Conservation (phyloP, 2,888 invertebrate genomes). For the Calliopum simillimum region DNA sequence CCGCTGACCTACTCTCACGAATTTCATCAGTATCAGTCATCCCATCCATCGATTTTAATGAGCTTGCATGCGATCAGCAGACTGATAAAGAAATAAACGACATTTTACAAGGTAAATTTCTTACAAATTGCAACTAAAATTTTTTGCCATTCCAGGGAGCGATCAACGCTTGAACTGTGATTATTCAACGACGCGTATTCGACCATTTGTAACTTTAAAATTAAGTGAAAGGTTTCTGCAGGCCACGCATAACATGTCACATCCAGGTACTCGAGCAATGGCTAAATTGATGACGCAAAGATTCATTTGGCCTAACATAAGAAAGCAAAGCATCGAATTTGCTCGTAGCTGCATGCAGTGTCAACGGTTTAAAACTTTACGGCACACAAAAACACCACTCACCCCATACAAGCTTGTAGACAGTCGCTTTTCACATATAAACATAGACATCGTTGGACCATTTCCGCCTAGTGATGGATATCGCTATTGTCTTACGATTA, state of each 20-base stretch:
- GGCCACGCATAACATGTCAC: conserved; percentile 30
- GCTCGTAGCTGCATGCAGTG: conserved; percentile 18
- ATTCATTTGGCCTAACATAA: neutral
- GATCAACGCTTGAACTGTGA: neutral
- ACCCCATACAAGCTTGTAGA: neutral
- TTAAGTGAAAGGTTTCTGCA: conserved; percentile 25
- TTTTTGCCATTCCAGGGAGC: conserved; percentile 12
- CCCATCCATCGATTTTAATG: neutral
- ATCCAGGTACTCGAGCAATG: conserved; percentile 26
- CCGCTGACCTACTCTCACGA: conserved; percentile 2
- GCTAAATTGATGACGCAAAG: neutral
- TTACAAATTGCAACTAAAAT: conserved; percentile 22
- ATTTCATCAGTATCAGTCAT: too few species aligned
- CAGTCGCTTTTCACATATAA: conserved; percentile 13
- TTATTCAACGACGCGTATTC: neutral
- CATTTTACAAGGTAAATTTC: neutral
- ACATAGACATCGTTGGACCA: too few species aligned
- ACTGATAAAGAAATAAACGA: neutral
- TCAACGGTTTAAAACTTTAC: conserved; percentile 26
- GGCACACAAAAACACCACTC: conserved; percentile 2
- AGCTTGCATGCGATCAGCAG: neutral
- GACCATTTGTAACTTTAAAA: neutral
- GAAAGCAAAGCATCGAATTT: neutral
- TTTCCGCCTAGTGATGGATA: too few species aligned
- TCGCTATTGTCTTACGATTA: too few species aligned